Conservation (phyloP, 2,113 vertebrate species). For the Notothenia rossii region DNA sequence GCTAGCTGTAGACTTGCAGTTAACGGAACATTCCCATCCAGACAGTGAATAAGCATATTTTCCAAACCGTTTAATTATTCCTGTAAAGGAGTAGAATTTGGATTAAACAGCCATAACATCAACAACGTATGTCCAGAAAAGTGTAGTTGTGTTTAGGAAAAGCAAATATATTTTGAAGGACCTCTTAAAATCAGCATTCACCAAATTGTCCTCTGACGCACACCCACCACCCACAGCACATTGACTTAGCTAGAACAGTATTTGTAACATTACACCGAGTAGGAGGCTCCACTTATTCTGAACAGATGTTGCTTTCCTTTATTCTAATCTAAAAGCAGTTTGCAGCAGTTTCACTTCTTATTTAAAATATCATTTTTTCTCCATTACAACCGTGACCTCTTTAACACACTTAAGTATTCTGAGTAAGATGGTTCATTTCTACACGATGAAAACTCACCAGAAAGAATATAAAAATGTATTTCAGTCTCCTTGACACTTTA, state of each 20-base stretch:
- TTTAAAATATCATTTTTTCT: slow-evolving; percentile 39
- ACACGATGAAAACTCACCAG: slow-evolving; percentile 10
- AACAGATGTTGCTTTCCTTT: slow-evolving; percentile 50
- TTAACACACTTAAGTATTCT: slow-evolving; percentile 7
- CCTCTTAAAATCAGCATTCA: not conserved
- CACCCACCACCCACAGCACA: slow-evolving; percentile 14
- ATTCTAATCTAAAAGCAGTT: slow-evolving; percentile 24
- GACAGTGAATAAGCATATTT: not conserved
- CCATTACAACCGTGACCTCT: slow-evolving; percentile 20
- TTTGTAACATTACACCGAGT: slow-evolving; percentile 10
- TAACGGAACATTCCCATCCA: not conserved
- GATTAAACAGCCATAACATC: not conserved
- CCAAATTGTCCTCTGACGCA: not conserved
- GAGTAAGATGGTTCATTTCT: slow-evolving; percentile 10
- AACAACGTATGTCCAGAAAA: not conserved
- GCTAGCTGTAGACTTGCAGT: not conserved
- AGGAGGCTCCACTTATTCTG: slow-evolving; percentile 40
- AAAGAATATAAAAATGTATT: slow-evolving; percentile 11
- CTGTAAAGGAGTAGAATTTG: not conserved
- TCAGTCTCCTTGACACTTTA: slow-evolving; percentile 31
- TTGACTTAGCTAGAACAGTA: not conserved
- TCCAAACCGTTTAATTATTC: not conserved
- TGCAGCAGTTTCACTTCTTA: slow-evolving; percentile 16
- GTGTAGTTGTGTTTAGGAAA: not conserved
- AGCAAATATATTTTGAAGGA: not conserved